phyloP scores from a whole-genome alignment of 2,888 invertebrate species.

The Melanophora roralis region DNA sequence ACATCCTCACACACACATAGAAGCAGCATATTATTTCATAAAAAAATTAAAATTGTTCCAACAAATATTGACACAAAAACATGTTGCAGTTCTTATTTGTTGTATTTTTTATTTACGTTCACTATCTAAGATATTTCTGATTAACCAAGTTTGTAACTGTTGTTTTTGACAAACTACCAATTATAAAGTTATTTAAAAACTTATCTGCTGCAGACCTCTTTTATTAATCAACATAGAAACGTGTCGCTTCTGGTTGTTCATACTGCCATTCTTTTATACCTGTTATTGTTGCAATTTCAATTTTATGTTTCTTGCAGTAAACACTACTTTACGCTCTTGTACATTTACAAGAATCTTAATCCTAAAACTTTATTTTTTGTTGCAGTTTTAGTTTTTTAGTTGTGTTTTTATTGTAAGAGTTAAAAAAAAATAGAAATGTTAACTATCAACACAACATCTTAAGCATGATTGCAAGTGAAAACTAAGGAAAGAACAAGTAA shows the following conservation, averaged over 20 bases:
- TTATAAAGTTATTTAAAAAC: too few relatives aligned
- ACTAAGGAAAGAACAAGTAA: neutral
- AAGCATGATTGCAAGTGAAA: slow-evolving; percentile 1
- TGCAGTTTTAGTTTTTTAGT: neutral
- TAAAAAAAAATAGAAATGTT: neutral
- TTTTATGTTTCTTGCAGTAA: slow-evolving; percentile 7
- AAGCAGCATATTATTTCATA: too few relatives aligned
- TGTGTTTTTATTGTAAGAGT: neutral
- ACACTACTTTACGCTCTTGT: slow-evolving; percentile 23
- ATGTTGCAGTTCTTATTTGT: too few relatives aligned
- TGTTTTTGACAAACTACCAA: too few relatives aligned
- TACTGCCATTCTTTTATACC: neutral
- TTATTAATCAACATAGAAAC: slow-evolving; percentile 56
- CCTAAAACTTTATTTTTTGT: slow-evolving; percentile 12
- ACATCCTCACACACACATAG: too few relatives aligned
- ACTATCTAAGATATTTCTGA: too few relatives aligned
- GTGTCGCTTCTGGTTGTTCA: slow-evolving; percentile 20
- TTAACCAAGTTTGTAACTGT: too few relatives aligned
- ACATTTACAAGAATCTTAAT: slow-evolving; percentile 25
- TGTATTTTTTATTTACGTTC: too few relatives aligned
- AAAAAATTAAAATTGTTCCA: too few relatives aligned
- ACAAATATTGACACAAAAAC: too few relatives aligned
- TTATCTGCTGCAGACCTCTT: too few relatives aligned
- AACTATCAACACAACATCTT: slow-evolving; percentile 13
- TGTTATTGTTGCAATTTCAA: neutral